Percentiles rank a stretch among this genome's conserved stretches.
These are phyloP conservation scores for Lithobates pipiens DNA, from an alignment of 2,797 vertebrate species.

Conservation along the genomic window DNA sequence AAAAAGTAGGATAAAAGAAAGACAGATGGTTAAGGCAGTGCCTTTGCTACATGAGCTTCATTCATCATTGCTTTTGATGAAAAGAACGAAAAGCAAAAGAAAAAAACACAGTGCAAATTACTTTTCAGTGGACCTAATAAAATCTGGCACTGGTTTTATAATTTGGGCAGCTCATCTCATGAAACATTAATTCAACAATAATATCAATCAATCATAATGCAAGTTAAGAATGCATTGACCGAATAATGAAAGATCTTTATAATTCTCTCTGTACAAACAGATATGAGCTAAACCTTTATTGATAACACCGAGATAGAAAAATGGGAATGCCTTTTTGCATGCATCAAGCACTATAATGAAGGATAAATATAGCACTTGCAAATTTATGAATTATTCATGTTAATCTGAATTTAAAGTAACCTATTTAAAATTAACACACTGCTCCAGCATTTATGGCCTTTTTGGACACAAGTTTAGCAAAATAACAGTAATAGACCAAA, in stretches of 20 bases:
- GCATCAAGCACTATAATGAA: neutral
- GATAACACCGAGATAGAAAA: slow-evolving; percentile 5
- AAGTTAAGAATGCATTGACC: slow-evolving; percentile 29
- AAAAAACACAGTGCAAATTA: slow-evolving; percentile 47
- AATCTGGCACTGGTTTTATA: slow-evolving; percentile 42
- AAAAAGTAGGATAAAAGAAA: slow-evolving; percentile 59
- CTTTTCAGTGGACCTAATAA: slow-evolving; percentile 54
- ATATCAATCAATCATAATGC: slow-evolving; percentile 50
- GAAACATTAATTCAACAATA: slow-evolving; percentile 50
- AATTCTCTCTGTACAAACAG: slow-evolving; percentile 24
- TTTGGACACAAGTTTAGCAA: no score
- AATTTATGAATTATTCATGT: neutral
- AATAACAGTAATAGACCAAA: no score
- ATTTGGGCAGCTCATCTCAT: slow-evolving; percentile 52
- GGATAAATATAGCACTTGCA: neutral
- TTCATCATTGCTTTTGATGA: slow-evolving; percentile 51
- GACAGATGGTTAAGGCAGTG: slow-evolving; percentile 38
- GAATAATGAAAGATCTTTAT: slow-evolving; percentile 40
- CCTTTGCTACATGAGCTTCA: slow-evolving; percentile 32
- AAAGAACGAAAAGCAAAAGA: slow-evolving; percentile 47
- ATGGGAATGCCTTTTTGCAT: neutral
- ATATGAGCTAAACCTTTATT: slow-evolving; percentile 13
- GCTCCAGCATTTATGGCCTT: no score
- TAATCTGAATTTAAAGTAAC: neutral
- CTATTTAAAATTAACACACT: no score